Evolutionary conservation across 2,797 vertebrate genomes (phyloP).

Genomic region (Threskiornis aethiopicus): DNA sequence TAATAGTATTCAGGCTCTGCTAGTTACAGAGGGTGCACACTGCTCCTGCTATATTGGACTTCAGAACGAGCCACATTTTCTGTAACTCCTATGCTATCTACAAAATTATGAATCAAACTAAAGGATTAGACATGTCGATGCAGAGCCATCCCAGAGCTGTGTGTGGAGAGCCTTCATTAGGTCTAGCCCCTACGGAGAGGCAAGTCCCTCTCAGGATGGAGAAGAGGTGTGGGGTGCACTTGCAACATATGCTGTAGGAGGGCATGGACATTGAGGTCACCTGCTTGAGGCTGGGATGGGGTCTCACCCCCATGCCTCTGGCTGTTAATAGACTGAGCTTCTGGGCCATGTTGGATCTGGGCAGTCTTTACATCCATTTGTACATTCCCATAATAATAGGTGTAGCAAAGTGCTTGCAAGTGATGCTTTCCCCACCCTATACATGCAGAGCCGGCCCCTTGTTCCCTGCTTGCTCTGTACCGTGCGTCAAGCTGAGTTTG

Average conservation of each 20-base stretch:
- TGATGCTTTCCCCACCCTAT: not conserved
- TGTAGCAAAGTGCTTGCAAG: not conserved
- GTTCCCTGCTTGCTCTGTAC: not conserved
- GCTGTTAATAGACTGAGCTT: not conserved
- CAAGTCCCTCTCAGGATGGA: not conserved
- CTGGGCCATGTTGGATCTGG: not conserved
- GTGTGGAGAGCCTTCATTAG: not conserved
- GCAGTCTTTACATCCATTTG: not conserved
- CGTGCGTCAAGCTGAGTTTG: rapidly evolving
- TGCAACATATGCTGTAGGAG: not conserved
- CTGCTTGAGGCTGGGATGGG: not conserved
- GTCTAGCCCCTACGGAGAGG: not conserved
- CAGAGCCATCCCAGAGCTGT: not conserved
- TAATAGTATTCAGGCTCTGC: not conserved
- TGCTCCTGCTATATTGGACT: not conserved
- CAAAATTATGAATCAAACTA: not conserved
- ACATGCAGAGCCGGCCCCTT: not conserved
- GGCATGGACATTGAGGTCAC: not conserved
- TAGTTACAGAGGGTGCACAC: not conserved
- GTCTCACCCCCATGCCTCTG: not conserved
- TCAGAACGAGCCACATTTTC: not conserved
- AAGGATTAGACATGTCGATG: not conserved
- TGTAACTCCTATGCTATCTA: not conserved
- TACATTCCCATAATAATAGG: not conserved
- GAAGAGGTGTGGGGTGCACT: not conserved